Percentiles rank a stretch among this genome's conserved stretches.
These are phyloP conservation scores for Condylura cristata DNA, from an alignment of 2,113 vertebrate genomes.

Conservation along the genomic window DNA sequence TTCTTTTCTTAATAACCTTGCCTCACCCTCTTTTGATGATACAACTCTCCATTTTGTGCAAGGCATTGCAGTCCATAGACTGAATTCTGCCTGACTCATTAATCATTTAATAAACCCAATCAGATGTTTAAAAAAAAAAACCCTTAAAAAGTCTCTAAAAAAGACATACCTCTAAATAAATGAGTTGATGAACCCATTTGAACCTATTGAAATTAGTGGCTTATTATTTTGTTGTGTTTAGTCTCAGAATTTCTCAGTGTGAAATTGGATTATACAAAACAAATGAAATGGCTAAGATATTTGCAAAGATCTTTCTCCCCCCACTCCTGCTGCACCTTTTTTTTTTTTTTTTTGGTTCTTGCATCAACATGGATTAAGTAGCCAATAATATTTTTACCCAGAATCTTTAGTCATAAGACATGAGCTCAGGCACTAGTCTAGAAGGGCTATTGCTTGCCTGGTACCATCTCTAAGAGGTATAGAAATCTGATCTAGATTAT, in stretches of 20 bases:
- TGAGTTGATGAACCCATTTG: too few relatives aligned
- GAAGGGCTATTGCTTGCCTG: not conserved
- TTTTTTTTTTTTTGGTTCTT: not conserved
- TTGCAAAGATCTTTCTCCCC: not conserved
- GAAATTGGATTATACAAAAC: not conserved
- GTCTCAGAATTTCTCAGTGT: not conserved
- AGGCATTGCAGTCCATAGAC: too few relatives aligned
- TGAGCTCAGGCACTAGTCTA: not conserved
- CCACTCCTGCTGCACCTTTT: too few relatives aligned
- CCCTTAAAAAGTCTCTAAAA: too few relatives aligned
- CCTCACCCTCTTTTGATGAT: too few relatives aligned
- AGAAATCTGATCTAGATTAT: not conserved
- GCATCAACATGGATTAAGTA: not conserved
- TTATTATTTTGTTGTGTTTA: not conserved
- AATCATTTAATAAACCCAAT: too few relatives aligned
- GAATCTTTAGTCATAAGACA: not conserved
- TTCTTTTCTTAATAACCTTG: too few relatives aligned
- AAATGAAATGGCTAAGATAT: not conserved
- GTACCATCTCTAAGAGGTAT: not conserved
- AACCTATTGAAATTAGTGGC: not conserved
- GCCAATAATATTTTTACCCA: not conserved
- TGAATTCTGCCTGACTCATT: too few relatives aligned
- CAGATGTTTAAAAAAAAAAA: too few relatives aligned
- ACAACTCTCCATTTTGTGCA: too few relatives aligned
- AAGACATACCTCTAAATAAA: too few relatives aligned